Evolutionary conservation across 2,113 vertebrate species (phyloP).

Genomic region (Ivindomyrus marchei): DNA sequence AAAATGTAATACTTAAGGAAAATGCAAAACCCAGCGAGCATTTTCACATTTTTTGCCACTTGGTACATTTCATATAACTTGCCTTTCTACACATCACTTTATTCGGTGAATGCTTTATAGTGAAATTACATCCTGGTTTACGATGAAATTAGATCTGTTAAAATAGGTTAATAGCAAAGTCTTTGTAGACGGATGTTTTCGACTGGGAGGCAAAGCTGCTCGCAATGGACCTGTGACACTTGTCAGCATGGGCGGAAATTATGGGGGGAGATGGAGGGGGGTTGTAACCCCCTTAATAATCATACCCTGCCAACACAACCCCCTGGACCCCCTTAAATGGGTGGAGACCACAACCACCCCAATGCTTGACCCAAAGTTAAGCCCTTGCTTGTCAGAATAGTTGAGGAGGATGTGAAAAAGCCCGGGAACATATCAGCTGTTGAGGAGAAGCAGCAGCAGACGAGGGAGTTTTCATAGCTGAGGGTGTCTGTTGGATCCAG

Average conservation of each 20-base stretch:
- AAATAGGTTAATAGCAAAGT: not conserved
- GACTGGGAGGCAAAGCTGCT: not conserved
- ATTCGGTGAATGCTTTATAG: not conserved
- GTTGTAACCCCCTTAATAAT: not conserved
- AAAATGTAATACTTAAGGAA: not conserved
- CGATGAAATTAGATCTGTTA: not conserved
- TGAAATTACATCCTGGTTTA: not conserved
- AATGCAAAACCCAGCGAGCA: not conserved
- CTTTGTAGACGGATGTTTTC: not conserved
- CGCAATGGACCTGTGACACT: not conserved
- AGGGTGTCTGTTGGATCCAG: not conserved
- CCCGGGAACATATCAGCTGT: not conserved
- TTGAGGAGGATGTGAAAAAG: not conserved
- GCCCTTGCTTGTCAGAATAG: not conserved
- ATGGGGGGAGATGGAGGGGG: not conserved
- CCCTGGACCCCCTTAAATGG: not conserved
- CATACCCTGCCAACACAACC: not conserved
- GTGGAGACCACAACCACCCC: not conserved
- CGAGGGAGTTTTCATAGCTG: not conserved
- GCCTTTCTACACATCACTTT: not conserved
- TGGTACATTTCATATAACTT: not conserved
- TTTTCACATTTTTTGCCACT: not conserved
- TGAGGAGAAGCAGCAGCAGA: not conserved
- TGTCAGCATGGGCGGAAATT: not conserved
- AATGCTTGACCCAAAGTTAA: not conserved